Base-by-base conservation (phyloP, 2,113 vertebrate genomes). In the Accipiter cooperii region DNA sequence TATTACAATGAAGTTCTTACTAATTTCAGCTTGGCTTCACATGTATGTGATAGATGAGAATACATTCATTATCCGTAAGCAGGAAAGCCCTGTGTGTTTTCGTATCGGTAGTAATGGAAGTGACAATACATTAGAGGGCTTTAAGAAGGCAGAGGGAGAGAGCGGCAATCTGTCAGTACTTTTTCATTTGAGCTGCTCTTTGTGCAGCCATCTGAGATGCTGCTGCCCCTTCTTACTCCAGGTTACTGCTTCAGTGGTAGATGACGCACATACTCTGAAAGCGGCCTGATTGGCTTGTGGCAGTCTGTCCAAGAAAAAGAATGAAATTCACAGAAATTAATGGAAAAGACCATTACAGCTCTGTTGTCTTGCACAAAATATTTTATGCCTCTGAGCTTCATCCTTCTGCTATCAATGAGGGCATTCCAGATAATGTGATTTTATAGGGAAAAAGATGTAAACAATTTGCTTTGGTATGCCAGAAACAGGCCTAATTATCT, bases 11-110 rank as follows among this genome's bases (percentile, higher is more conserved):
- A 92, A 87, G 63, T 75, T 92, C 77, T 75, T 82, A 65, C 86
- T 96, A 87, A 94, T 89, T 96, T 96, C 95, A 84, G 25, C 64
- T 84, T 73, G 75, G 63, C 40, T 87, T 95, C 47, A 51, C 47
- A 47, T 47, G 55, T 31, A 24, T 31, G 54, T 3, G 7, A 63
- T 82, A 65, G 77, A 91, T 89, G 77, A 69, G 63, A 90, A 84
- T 40, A 33, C 52, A 61, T 84, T 89, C 58, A 7, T 94, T 84
- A 94, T 95, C 89, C 71, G 24, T 44, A 76, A 66, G 77, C 78
- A 89, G 77, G 84, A 95, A 75, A 89, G 52, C 57, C 84, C 55
- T 38, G 15, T 28, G 70, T 31, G 26, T 47, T 95, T 91, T 93
- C 28, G 6, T 64, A 68, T 49, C 19, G 1, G 38, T 52, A 60